These are phyloP conservation scores for Scylla paramamosain DNA, from an alignment of 1,140 invertebrate species.

Conservation along the genomic window DNA sequence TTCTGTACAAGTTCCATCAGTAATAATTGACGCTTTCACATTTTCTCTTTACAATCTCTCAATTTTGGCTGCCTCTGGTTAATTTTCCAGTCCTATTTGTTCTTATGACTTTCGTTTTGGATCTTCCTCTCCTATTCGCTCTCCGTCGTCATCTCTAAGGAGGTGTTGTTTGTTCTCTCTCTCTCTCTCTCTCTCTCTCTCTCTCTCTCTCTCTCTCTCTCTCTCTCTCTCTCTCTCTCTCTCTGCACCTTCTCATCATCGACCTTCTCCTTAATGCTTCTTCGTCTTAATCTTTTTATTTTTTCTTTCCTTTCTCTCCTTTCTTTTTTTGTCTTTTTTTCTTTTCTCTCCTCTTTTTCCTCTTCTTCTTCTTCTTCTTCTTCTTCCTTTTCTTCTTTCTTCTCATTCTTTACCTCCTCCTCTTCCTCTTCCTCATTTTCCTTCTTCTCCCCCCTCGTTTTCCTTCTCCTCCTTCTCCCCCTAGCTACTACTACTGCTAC, in stretches of 20 bases:
- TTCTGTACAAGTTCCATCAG: too few species aligned
- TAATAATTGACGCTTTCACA: too few species aligned
- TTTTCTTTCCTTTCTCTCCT: background rate
- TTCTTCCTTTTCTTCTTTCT: background rate
- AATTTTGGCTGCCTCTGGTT: too few species aligned
- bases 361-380: background rate
- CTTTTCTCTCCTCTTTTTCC: background rate
- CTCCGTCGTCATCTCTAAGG: too few species aligned
- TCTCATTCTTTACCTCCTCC: background rate
- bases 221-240: background rate
- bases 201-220: background rate
- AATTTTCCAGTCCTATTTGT: too few species aligned
- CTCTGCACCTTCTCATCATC: background rate
- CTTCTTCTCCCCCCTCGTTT: too few species aligned
- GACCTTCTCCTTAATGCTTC: background rate
- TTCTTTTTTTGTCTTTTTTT: background rate
- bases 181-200: background rate
- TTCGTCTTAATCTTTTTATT: background rate
- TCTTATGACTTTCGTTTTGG: too few species aligned
- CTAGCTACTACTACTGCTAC: too few species aligned
- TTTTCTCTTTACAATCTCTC: too few species aligned
- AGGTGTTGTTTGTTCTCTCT: background rate
- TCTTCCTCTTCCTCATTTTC: background rate
- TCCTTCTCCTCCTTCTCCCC: too few species aligned
- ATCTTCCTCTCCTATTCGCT: too few species aligned